Base-by-base conservation (phyloP, 2,113 vertebrate species). In the Notothenia coriiceps region DNA sequence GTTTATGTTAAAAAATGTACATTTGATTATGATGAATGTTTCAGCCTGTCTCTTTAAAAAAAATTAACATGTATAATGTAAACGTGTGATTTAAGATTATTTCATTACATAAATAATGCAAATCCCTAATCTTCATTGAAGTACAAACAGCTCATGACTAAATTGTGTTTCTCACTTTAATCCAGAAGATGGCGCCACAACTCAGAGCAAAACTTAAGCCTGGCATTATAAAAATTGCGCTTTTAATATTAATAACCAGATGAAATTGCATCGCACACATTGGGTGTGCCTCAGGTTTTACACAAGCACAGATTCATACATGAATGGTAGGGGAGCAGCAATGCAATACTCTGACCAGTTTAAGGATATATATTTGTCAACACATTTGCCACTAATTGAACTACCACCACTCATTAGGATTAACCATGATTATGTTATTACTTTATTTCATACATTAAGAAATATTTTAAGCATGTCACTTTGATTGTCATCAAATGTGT, bases 171-270 rank as follows among this genome's bases (percentile, higher is more conserved):
- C 17, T 56, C 9, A 4, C 3, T 46, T 49, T 51, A 6, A 35
- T 60, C 88, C 91, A 85, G 85, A 54, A 91, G 89, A 79, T 86
- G 89, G 87, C 9, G 13, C 29, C 63, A 66, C 54, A 15, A 40
- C 56, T 77, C 29, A 62, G 47, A 52, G 10, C 10, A 62, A 71
- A 79, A 52, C 33, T 10, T 10, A 20, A 46, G 1, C 5, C 10
- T 60, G 20, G 43, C 0, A 9, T 17, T 9, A 2, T 2, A 14
- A 7, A 33, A 29, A 49, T 7, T 50, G 1, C n/a, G 3, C 3
- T 43, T 56, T 29, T 54, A n/a, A 67, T 47, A 49, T 46, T 22
- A 35, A 25, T 7, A n/a, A 1, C 9, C 6, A 0, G 8, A 17
- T 2, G 46, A 6, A 11, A 68, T 1, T 60, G 29, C 46, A 47